Percentiles rank a stretch among this genome's conserved stretches.
Conservation (phyloP, 2,888 invertebrate species). For the Tipula unca region DNA sequence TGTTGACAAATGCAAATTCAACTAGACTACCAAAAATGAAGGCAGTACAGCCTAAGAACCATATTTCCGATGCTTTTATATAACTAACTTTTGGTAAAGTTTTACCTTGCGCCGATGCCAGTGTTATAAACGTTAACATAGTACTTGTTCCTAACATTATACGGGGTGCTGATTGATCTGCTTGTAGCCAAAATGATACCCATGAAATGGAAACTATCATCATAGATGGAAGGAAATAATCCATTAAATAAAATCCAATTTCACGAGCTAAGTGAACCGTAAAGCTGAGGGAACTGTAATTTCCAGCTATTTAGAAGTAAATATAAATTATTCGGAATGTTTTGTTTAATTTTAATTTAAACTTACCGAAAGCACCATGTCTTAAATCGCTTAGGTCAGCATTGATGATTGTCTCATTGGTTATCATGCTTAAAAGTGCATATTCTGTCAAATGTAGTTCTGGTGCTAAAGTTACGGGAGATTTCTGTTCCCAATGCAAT, state of each 20-base stretch:
- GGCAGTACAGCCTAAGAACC: constrained; percentile 77
- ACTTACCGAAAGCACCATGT: constrained; percentile 62
- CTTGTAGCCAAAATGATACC: constrained; percentile 85
- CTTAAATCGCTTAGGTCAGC: constrained; percentile 58
- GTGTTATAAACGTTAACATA: constrained; percentile 78
- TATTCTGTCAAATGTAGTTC: constrained; percentile 77
- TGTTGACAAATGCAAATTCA: constrained; percentile 84
- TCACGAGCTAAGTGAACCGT: constrained; percentile 70
- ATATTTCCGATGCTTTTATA: constrained; percentile 82
- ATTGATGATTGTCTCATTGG: constrained; percentile 60
- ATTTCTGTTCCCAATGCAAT: constrained; percentile 65
- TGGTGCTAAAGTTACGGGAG: constrained; percentile 64
- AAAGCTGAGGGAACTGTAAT: constrained; percentile 72
- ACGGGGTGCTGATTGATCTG: constrained; percentile 75
- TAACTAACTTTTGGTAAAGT: constrained; percentile 82
- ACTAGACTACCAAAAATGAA: constrained; percentile 80
- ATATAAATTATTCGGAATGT: background rate
- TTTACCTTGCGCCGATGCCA: constrained; percentile 76
- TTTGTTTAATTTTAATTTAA: background rate
- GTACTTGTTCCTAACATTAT: constrained; percentile 76
- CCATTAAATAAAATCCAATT: constrained; percentile 81
- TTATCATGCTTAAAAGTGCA: constrained; percentile 59
- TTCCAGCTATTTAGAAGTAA: constrained; percentile 53
- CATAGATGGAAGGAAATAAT: constrained; percentile 81
- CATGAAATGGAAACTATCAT: constrained; percentile 78